These are phyloP conservation scores for Agrilus planipennis DNA, from an alignment of 1,140 invertebrate genomes.

Conservation along the genomic window DNA sequence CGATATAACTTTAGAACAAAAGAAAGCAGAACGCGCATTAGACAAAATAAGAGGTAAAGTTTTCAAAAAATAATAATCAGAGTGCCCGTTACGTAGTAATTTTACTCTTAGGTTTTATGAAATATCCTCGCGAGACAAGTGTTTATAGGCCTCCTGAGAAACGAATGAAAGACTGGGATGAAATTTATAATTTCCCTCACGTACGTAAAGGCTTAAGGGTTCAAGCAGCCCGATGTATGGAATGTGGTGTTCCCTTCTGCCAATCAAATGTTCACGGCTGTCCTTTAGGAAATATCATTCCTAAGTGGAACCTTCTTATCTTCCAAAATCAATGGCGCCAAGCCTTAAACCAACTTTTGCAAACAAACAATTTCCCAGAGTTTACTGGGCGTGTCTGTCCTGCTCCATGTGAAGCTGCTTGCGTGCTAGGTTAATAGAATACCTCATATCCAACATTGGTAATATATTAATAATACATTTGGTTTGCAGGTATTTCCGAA, in stretches of 20 bases:
- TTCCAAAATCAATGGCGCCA: slow-evolving; percentile 93
- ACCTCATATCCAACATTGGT: not conserved
- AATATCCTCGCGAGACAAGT: slow-evolving; percentile 79
- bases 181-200: slow-evolving; percentile 82
- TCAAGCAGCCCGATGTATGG: slow-evolving; percentile 97
- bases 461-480: too few relatives aligned
- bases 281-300: slow-evolving; percentile 96
- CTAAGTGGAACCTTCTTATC: slow-evolving; percentile 97
- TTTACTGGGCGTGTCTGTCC: slow-evolving; percentile 98
- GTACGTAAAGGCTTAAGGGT: slow-evolving; percentile 78
- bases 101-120: slow-evolving; percentile 69
- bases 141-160: slow-evolving; percentile 75
- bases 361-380: slow-evolving; percentile 99
- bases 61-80: not conserved
- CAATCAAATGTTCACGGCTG: slow-evolving; percentile 89
- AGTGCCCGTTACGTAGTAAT: too few relatives aligned
- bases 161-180: slow-evolving; percentile 89
- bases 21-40: slow-evolving; percentile 64
- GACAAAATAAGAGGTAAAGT: slow-evolving; percentile 70
- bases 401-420: slow-evolving; percentile 96
- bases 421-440: slow-evolving; percentile 51
- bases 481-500: slow-evolving; percentile 73
- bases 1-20: slow-evolving; percentile 62
- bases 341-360: slow-evolving; percentile 87
- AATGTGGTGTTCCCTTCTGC: slow-evolving; percentile 98